phyloP scores from a whole-genome alignment of 2,797 vertebrate genomes.

The Neosilurus hyrtlii region DNA sequence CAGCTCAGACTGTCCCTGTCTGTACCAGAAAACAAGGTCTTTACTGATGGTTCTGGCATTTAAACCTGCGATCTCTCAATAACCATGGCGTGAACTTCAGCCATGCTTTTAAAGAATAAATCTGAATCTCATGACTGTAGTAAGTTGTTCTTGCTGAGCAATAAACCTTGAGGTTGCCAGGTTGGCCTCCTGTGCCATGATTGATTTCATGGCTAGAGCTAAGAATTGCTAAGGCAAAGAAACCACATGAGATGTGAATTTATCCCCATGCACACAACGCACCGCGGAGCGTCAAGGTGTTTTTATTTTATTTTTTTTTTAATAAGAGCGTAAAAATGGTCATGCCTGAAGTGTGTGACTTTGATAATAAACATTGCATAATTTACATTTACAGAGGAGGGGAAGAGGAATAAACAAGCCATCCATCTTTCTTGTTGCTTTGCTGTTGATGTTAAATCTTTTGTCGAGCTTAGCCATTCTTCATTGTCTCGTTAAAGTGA shows the following conservation, averaged over 20 bases:
- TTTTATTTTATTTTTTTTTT: neutral
- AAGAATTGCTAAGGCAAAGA: constrained; percentile 14
- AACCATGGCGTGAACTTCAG: neutral
- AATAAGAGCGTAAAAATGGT: neutral
- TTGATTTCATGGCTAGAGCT: constrained; percentile 15
- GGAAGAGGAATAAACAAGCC: neutral
- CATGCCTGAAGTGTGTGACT: neutral
- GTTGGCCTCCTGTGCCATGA: neutral
- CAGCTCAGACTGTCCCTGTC: neutral
- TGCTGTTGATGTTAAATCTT: neutral
- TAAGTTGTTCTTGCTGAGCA: constrained; percentile 3
- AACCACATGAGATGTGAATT: neutral
- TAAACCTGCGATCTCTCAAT: neutral
- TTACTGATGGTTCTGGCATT: neutral
- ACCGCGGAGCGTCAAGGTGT: neutral
- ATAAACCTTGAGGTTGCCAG: constrained; percentile 1
- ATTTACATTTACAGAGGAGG: neutral
- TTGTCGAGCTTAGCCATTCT: neutral
- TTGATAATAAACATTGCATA: neutral
- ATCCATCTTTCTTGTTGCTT: neutral
- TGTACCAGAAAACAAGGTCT: neutral
- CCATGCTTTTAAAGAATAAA: constrained; percentile 16
- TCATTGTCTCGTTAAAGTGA: constrained; percentile 12
- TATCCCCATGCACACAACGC: neutral
- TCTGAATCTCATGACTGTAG: constrained; percentile 6